Evolutionary conservation across 1,140 invertebrate genomes (phyloP), one percentile per base, ranked within the genome.

Genomic region (Neoseiulus cucumeris): DNA sequence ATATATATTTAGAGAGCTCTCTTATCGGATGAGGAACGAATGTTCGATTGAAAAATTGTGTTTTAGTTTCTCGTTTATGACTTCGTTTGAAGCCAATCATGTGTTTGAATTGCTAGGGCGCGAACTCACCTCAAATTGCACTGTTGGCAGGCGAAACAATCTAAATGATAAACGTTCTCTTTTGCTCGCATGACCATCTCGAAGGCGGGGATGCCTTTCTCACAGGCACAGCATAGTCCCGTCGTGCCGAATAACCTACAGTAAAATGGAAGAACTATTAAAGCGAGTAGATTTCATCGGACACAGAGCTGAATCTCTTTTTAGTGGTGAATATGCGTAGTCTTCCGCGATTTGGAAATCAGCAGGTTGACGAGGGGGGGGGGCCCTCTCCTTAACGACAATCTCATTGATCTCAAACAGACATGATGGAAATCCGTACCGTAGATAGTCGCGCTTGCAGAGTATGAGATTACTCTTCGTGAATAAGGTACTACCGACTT

Each of bases 161-260:
- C 90, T 73, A 94, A 81, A 78, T 95, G 91, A 77, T 95, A 95
- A 65, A 94, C 90, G 76, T 92, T 92, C 71, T 84, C 86, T 76
- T 89, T 85, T 25, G 89, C 90, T 76, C 89, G 81, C 91, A 95
- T 94, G 67, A 94, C 91, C 89, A 95, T 91, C 79, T 95, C 91
- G 78, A 93, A 94, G 45, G 90, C 90, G 28, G 90, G 90, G 74
- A 95, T 94, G 70, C 87, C 85, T 81, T 92, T 91, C 74, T 87
- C 87, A 78, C 89, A 92, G 28, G 89, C 89, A 65, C 89, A 85
- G 75, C 91, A 94, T 75, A 89, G 87, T 67, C 91, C 91, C 7
- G 89, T 92, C 70, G 84, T 87, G 55, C 91, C 91, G 75, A 93
- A 93, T 76, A 94, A 82, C 79, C 91, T 81, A 75, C 9, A 72